Conservation (phyloP, 2,888 invertebrate genomes). For the Belgica antarctica region DNA sequence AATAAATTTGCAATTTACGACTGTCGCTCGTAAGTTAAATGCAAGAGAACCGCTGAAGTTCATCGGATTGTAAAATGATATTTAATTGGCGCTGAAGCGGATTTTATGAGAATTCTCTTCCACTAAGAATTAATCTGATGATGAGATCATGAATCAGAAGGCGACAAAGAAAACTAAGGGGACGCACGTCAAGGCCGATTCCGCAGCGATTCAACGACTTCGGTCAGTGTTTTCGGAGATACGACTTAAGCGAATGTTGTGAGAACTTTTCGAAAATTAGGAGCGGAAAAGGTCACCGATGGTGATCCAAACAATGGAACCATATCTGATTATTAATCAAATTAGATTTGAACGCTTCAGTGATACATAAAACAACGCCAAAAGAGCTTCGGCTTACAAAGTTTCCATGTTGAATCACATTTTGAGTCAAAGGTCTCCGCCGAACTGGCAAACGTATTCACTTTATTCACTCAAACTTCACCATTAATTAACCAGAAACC, state of each 20-base stretch:
- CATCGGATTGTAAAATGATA: background rate
- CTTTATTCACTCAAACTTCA: conserved; percentile 2
- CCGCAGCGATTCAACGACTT: background rate
- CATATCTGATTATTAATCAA: conserved; percentile 5
- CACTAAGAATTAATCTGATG: conserved; percentile 5
- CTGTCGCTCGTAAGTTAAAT: too few species aligned
- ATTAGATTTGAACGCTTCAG: conserved; percentile 14
- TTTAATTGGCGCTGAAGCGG: background rate
- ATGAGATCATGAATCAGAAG: background rate
- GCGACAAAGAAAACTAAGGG: background rate
- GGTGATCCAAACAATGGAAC: conserved; percentile 27
- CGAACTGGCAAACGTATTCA: too few species aligned
- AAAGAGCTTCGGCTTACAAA: too few species aligned
- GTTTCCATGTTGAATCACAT: background rate
- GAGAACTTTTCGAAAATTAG: conserved; percentile 30
- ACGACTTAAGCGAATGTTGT: background rate
- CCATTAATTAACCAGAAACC: conserved; percentile 18
- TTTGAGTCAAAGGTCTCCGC: conserved; percentile 9
- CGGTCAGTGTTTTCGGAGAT: background rate
- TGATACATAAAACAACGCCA: too few species aligned
- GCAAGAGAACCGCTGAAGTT: background rate
- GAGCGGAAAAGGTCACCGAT: conserved; percentile 39
- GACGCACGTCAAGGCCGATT: background rate
- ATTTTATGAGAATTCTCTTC: too few species aligned
- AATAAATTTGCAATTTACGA: background rate